phyloP scores from a whole-genome alignment of 2,797 vertebrate genomes.

The Takifugu ocellatus region DNA sequence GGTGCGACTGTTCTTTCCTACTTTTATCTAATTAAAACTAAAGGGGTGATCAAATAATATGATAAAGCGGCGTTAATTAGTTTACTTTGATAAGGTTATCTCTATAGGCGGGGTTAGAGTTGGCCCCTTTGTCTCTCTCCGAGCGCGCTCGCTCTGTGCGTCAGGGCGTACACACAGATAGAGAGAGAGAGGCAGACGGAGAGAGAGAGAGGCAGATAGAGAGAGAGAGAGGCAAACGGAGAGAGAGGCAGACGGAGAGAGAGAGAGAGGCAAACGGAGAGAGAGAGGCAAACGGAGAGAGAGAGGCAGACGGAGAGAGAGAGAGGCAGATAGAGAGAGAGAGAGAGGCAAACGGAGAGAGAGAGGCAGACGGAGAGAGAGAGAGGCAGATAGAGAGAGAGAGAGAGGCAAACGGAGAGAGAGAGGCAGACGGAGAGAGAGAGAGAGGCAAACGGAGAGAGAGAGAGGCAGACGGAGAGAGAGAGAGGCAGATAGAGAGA shows the following conservation, averaged over 20 bases:
- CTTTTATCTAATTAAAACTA: not conserved
- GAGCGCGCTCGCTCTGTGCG: too few species aligned
- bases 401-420: slow-evolving; percentile 9
- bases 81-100: slow-evolving; percentile 16
- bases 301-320: slow-evolving; percentile 10
- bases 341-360: too few species aligned
- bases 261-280: not conserved
- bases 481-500: not conserved
- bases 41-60: slow-evolving; percentile 4
- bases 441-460: not conserved
- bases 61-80: slow-evolving; percentile 3
- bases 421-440: not conserved
- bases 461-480: not conserved
- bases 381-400: not conserved
- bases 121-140: not conserved
- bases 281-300: slow-evolving; percentile 5
- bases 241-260: slow-evolving; percentile 10
- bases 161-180: too few species aligned
- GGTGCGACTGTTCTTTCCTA: not conserved
- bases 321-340: not conserved
- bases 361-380: slow-evolving; percentile 10
- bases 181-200: not conserved
- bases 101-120: not conserved
- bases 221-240: not conserved
- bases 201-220: not conserved